These are phyloP conservation scores for Cinclus cinclus DNA, from an alignment of 2,113 vertebrate genomes.

Conservation along the genomic window DNA sequence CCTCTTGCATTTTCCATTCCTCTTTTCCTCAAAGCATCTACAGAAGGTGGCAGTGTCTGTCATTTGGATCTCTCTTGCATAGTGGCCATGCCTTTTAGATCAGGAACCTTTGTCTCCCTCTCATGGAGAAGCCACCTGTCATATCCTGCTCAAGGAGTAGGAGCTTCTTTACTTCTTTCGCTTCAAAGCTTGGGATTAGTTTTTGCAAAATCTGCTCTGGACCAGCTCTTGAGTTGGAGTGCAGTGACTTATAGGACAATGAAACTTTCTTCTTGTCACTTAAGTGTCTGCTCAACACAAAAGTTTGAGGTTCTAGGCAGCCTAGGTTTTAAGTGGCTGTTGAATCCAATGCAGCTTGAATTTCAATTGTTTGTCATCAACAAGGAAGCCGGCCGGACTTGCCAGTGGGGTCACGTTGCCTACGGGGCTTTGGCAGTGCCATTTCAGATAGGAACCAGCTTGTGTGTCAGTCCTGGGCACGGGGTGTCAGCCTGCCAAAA, in stretches of 20 bases:
- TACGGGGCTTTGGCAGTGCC: background rate
- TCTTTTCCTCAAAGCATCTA: background rate
- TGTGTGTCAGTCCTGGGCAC: background rate
- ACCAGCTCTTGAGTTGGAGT: background rate
- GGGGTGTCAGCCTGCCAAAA: background rate
- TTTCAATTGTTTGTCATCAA: background rate
- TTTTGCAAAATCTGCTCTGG: background rate
- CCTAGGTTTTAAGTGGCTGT: background rate
- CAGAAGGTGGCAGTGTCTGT: background rate
- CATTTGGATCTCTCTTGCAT: background rate
- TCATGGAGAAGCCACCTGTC: background rate
- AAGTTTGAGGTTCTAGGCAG: background rate
- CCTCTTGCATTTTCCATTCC: background rate
- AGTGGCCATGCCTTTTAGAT: background rate
- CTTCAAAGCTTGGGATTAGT: background rate
- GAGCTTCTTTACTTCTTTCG: background rate
- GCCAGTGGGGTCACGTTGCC: fast-evolving
- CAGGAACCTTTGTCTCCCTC: background rate
- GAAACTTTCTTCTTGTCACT: background rate
- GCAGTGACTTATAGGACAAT: background rate
- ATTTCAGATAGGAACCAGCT: background rate
- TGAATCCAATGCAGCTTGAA: background rate
- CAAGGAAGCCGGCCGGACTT: background rate
- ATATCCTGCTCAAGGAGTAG: background rate
- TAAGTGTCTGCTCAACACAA: background rate